These are phyloP conservation scores for Dreissena rostriformis DNA, from an alignment of 1,140 invertebrate genomes.

Conservation along the genomic window DNA sequence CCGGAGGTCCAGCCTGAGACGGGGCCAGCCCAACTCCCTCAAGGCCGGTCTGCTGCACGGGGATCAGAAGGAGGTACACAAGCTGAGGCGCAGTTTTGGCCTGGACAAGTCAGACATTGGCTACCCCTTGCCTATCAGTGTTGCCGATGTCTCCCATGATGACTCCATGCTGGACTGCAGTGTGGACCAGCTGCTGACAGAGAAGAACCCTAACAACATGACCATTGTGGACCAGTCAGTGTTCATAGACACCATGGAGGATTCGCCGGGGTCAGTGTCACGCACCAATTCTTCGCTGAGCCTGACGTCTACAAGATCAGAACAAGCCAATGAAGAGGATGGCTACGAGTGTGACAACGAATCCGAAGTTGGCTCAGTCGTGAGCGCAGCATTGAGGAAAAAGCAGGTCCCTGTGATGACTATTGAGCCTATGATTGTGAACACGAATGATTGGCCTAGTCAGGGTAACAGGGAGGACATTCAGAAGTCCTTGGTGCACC, in stretches of 20 bases:
- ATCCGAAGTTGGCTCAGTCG: conserved; percentile 67
- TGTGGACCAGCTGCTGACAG: conserved; percentile 10
- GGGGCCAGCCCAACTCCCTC: conserved; percentile 75
- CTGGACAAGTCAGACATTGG: conserved; percentile 70
- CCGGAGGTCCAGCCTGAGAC: conserved; percentile 58
- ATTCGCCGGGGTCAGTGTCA: conserved; percentile 45
- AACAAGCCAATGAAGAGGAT: neutral
- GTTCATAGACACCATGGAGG: neutral
- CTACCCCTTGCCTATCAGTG: conserved; percentile 60
- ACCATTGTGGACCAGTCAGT: neutral
- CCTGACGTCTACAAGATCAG: neutral
- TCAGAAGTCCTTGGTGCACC: conserved; percentile 29
- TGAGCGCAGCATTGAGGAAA: conserved; percentile 61
- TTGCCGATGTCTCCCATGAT: conserved; percentile 50
- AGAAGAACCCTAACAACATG: neutral
- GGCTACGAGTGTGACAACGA: conserved; percentile 59
- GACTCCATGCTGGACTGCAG: conserved; percentile 14
- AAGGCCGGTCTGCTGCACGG: conserved; percentile 70
- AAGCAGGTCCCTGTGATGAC: neutral
- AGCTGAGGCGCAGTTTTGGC: conserved; percentile 67
- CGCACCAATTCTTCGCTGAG: conserved; percentile 8
- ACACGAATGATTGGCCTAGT: conserved; percentile 7
- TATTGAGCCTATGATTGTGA: neutral
- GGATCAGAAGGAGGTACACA: conserved; percentile 61
- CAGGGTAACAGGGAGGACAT: conserved; percentile 5